Evolutionary conservation across 2,797 vertebrate species (phyloP).

Genomic region (Eutrigla gurnardus): DNA sequence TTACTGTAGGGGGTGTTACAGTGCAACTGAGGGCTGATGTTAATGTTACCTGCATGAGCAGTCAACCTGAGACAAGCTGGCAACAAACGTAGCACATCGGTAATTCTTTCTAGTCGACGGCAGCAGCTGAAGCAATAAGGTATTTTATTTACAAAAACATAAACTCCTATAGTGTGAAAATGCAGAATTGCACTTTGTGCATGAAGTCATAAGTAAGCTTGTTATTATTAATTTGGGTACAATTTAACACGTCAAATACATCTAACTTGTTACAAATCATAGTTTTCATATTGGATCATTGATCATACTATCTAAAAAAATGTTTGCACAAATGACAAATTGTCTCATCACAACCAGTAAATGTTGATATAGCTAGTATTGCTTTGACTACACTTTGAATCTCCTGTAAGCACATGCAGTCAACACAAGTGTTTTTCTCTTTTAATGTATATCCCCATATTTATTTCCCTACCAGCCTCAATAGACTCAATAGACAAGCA

Average conservation of each 20-base stretch:
- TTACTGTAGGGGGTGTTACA: conserved; percentile 9
- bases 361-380: background rate
- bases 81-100: conserved; percentile 18
- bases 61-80: conserved; percentile 54
- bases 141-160: conserved; percentile 41
- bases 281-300: conserved; percentile 7
- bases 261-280: conserved; percentile 14
- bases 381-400: background rate
- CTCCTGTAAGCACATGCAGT: background rate
- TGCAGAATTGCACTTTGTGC: conserved; percentile 19
- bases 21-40: conserved; percentile 35
- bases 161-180: conserved; percentile 24
- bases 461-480: background rate
- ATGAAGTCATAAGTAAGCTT: background rate
- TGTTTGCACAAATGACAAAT: background rate
- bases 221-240: background rate
- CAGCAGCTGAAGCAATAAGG: conserved; percentile 37
- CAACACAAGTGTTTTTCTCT: conserved; percentile 8
- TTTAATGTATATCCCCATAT: background rate
- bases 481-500: conserved; percentile 3
- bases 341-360: background rate
- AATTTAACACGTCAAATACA: conserved; percentile 12
- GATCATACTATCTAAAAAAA: background rate
- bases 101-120: conserved; percentile 40
- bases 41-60: conserved; percentile 54